Base-by-base conservation (phyloP, 2,888 invertebrate genomes). In the Ischnus inquisitorius region DNA sequence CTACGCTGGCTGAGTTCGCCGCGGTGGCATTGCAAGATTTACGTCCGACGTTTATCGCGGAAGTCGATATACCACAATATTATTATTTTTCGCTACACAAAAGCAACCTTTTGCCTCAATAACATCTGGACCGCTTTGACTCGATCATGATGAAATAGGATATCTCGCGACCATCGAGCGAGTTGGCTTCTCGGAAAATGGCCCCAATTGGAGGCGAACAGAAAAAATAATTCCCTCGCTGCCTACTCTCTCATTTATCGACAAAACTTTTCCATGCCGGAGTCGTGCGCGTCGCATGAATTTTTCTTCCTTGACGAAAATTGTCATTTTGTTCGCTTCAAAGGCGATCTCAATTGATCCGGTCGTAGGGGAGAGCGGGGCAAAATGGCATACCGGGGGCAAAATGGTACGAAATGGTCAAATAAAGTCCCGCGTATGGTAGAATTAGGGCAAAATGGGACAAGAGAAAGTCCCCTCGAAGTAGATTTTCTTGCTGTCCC, bases 11-110 rank as follows among this genome's bases (percentile, higher is more conserved):
- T 10, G 54, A 41, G 69, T 71, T 76, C 65, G 39, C 67, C 67
- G 54, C 28, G 43, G 68, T 62, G 74, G 60, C 62, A 72, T 74
- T 69, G 62, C 16, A 8, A 64, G 78, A 75, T 75, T 82, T 68
- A 78, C 60, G 67, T 34, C 41, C 51, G 74, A 74, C 74, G 43
- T 79, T 83, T 60, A 76, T 71, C 60, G 41, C 76, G 60, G 60
- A 60, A 76, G 71, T 76, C 75, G 25, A 83, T 71, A 8, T 51
- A 16, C 48, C 54, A 57, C 25, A 48, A 64, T 68, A 78, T 78
- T 82, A 74, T 82, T 68, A 22, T 65, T 65, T 65, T 43, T 43
- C 16, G 57, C 57, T 14, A 22, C 25, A 57, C 57, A 57, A 57
- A 57, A 57, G 25, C 22, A 19, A 12, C 57, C 22, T 54, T 16